These are phyloP conservation scores for honey bee (Apis mellifera) DNA, from an alignment of 1,140 invertebrate species.

Conservation along the genomic window DNA sequence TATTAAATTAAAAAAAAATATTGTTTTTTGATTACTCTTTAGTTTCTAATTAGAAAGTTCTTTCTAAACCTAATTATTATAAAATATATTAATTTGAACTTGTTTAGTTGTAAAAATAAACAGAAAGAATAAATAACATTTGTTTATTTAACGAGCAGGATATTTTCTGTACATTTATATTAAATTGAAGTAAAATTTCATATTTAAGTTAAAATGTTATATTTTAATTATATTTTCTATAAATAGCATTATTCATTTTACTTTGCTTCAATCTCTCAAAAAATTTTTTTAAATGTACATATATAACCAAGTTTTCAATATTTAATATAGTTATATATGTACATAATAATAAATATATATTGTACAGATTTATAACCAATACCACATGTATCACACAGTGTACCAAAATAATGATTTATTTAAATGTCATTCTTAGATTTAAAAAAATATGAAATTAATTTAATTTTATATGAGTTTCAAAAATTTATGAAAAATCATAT, in stretches of 20 bases:
- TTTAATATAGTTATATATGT: conserved; percentile 13
- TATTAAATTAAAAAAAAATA: not conserved
- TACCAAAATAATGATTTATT: conserved; percentile 2
- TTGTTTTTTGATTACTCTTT: conserved; percentile 1
- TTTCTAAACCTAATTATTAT: not conserved
- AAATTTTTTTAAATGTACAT: not conserved
- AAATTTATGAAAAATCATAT: not conserved
- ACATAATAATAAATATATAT: conserved; percentile 10
- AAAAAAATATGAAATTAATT: not conserved
- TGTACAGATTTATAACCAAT: conserved; percentile 8
- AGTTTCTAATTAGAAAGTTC: not conserved
- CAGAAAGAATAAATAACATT: not conserved
- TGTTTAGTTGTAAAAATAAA: not conserved
- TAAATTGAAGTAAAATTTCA: not conserved
- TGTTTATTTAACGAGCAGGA: not conserved
- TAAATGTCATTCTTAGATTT: not conserved
- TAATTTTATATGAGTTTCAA: not conserved
- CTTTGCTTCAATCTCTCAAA: not conserved
- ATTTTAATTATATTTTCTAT: not conserved
- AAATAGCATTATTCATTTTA: not conserved
- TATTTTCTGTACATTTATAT: not conserved
- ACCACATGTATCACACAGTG: not conserved
- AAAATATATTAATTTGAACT: not conserved
- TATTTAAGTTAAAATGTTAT: not conserved
- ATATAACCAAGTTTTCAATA: not conserved